Base-by-base conservation (phyloP, 2,113 vertebrate species). In the Gasterosteus nipponicus region DNA sequence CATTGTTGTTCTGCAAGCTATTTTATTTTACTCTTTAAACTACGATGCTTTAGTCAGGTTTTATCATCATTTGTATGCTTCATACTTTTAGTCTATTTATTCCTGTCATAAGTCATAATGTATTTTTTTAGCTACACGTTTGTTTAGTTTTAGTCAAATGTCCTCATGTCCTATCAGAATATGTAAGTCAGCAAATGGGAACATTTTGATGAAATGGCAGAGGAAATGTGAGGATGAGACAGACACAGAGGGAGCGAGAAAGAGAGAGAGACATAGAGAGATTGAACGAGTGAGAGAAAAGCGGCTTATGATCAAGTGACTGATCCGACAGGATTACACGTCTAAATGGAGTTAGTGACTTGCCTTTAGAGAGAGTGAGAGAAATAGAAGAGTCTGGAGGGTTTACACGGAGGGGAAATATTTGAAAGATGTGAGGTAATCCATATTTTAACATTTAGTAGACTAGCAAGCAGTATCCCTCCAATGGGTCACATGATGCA, bases 301-400 rank as follows among this genome's bases (percentile, higher is more conserved):
- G 81, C 71, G 70, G 89, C 69, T 86, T 88, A 85, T 65, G 53
- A 63, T 73, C 63, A 74, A 82, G 80, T 47, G 61, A 63, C 29
- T 31, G 69, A 77, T 59, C 67, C 51, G 9, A 63, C 33, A 69
- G 90, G 83, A 90, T 91, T 87, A 87, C 73, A 68, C 6, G 53
- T 85, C 70, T 84, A 81, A 81, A 86, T 80, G 78, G 69, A 83
- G 76, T 42, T 82, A 16, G 51, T 38, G 59, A 31, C 70, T 75
- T 62, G 19, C 39, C 53, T 29, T 11, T 16, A 73, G 33, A n/a
- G 75, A 77, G 58, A 60, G 38, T 39, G 71, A 22, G 29, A 68
- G 76, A 41, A 29, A 51, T 16, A 2, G 31, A 35, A 16, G 44
- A 64, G 18, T 41, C 19, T 0, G 4, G 29, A 68, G 3, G 18